Conservation (phyloP, 1,140 invertebrate species). For the Doryteuthis pealeii region DNA sequence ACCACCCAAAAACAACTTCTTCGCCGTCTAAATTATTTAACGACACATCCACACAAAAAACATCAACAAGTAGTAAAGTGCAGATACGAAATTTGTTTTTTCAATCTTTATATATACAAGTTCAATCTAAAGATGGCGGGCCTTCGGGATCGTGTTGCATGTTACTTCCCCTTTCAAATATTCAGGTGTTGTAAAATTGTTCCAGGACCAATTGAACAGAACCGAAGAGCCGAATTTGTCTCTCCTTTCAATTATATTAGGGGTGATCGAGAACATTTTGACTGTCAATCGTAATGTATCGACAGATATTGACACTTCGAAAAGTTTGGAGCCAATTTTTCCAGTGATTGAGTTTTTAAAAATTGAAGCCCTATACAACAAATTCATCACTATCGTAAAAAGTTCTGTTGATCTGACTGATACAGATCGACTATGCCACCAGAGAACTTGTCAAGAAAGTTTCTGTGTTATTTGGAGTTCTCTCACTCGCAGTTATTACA, state of each 20-base stretch:
- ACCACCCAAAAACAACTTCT: too few species aligned
- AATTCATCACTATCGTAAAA: conserved; percentile 78
- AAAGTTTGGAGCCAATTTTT: conserved; percentile 54
- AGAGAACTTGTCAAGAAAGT: conserved; percentile 89
- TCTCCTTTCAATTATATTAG: conserved; percentile 86
- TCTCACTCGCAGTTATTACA: conserved; percentile 88
- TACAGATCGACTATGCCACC: conserved; percentile 69
- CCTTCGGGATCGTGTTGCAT: conserved; percentile 58
- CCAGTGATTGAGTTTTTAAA: conserved; percentile 71
- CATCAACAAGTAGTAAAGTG: too few species aligned
- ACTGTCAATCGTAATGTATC: conserved; percentile 70
- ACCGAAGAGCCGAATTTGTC: conserved; percentile 82
- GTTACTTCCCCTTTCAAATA: conserved; percentile 77
- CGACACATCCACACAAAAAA: too few species aligned
- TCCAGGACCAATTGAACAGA: conserved; percentile 76
- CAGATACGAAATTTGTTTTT: background rate
- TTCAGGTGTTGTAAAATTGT: conserved; percentile 77
- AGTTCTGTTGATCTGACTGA: conserved; percentile 71
- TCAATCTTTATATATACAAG: background rate
- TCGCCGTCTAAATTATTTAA: too few species aligned
- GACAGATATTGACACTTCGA: conserved; percentile 39
- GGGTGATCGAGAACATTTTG: conserved; percentile 87
- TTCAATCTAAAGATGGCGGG: conserved; percentile 58
- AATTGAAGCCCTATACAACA: conserved; percentile 77
- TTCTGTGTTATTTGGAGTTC: conserved; percentile 93